A percentile compares a stretch with the other conserved stretches of the same genome.
phyloP scores from a whole-genome alignment of 2,797 vertebrate genomes.

The Argya squamiceps region DNA sequence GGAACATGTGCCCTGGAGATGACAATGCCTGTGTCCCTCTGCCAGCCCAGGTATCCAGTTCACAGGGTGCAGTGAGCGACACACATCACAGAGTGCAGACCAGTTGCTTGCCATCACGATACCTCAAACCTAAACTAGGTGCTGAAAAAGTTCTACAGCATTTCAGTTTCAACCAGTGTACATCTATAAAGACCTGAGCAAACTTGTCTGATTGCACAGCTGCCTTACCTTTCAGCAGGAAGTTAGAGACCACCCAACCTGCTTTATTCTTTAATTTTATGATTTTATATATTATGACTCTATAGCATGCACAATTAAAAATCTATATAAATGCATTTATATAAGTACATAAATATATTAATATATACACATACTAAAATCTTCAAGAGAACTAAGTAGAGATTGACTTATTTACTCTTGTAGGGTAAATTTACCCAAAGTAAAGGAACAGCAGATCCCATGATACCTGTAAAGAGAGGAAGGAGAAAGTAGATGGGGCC shows the following conservation, averaged over 20 bases:
- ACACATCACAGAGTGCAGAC: background rate
- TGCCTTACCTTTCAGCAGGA: background rate
- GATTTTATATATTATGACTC: background rate
- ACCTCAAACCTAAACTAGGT: background rate
- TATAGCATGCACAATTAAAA: background rate
- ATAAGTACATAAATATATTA: background rate
- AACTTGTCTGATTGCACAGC: background rate
- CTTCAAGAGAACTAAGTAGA: background rate
- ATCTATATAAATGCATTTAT: background rate
- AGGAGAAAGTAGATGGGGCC: background rate
- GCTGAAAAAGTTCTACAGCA: background rate
- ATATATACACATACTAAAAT: background rate
- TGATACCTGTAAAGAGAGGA: background rate
- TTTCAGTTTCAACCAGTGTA: background rate
- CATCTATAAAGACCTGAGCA: background rate
- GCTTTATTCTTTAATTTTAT: background rate
- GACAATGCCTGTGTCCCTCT: background rate
- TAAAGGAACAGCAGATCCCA: background rate
- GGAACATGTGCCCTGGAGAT: background rate
- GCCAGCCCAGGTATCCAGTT: background rate
- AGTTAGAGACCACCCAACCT: background rate
- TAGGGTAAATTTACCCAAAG: background rate
- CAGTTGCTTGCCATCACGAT: rapidly evolving
- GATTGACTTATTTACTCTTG: background rate
- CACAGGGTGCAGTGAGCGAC: background rate